Evolutionary conservation across 2,113 vertebrate genomes (phyloP), one percentile per base, ranked within the genome.

Genomic region (Haliaeetus leucogaster): DNA sequence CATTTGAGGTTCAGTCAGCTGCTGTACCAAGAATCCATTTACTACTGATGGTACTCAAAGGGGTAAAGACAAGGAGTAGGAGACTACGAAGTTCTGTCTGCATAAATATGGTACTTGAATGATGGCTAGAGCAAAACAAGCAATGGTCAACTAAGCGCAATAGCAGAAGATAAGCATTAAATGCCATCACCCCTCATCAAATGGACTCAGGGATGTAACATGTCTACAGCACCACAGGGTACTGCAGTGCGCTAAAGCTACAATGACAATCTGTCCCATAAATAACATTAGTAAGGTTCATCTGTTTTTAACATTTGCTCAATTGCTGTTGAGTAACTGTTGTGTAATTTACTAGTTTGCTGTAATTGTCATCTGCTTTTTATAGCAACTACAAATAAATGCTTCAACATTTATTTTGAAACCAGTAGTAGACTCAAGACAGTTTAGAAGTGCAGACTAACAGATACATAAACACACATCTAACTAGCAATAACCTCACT

Each of bases 1-100:
- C 4, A 14, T 8, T 1, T 26, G 68, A 74, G 59, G 59, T 13
- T 30, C 25, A 22, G 55, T 27, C 74, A 52, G 70, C 20, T 61
- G 88, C 79, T 47, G 36, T 2, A 21, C 36, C 34, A 47, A 16
- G n/a, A 38, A 45, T 2, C 0, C 0, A 25, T 43, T 30, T n/a
- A 19, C 53, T 27, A 2, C 34, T 11, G 63, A 13, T 11, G 0
- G 2, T 11, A 4, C 43, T 23, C 47, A 5, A 9, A 30, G 52
- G 45, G 47, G 34, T 1, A 43, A 34, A 18, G 42, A 25, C 36
- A 45, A 23, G 22, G 45, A 38, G 3, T 1, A 42, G 50, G n/a
- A 34, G 56, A 48, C 3, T 50, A 12, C 2, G 16, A 34, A 30
- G 52, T 15, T 66, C 65, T 22, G 30, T 16, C 42, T 70, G 70